These are phyloP conservation scores for Tridacna crocea DNA, from an alignment of 2,888 invertebrate genomes.

Conservation along the genomic window DNA sequence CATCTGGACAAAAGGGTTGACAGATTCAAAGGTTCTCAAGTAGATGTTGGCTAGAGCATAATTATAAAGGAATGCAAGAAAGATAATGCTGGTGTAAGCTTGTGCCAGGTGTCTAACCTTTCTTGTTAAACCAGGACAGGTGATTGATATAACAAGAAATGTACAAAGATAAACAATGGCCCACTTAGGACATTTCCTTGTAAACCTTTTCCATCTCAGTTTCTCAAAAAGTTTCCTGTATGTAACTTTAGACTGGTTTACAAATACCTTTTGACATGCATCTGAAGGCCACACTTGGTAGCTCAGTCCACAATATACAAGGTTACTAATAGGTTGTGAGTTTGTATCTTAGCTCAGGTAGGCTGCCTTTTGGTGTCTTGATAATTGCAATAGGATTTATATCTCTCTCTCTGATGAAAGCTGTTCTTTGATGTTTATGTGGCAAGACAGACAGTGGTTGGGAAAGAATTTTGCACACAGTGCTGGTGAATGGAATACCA, in stretches of 20 bases:
- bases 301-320: too few relatives aligned
- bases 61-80: neutral
- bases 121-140: constrained; percentile 12
- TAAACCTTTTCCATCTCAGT: neutral
- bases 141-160: constrained; percentile 20
- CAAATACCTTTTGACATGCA: neutral
- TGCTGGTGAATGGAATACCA: too few relatives aligned
- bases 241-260: too few relatives aligned
- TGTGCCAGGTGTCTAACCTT: constrained; percentile 16
- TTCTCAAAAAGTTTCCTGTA: neutral
- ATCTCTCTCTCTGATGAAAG: too few relatives aligned
- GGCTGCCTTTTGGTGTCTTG: too few relatives aligned
- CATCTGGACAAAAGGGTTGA: neutral
- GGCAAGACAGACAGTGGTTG: too few relatives aligned
- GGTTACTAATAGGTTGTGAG: too few relatives aligned
- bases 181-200: neutral
- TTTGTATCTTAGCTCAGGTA: too few relatives aligned
- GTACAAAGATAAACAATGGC: constrained; percentile 18
- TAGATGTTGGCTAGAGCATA: constrained; percentile 5
- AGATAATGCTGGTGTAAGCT: constrained; percentile 7
- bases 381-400: too few relatives aligned
- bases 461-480: too few relatives aligned
- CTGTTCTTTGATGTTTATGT: too few relatives aligned
- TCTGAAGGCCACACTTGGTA: neutral
- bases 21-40: constrained; percentile 5